Evolutionary conservation across 1,140 invertebrate species (phyloP), one percentile per base, ranked within the genome.

Genomic region (Goniozus legneri): DNA sequence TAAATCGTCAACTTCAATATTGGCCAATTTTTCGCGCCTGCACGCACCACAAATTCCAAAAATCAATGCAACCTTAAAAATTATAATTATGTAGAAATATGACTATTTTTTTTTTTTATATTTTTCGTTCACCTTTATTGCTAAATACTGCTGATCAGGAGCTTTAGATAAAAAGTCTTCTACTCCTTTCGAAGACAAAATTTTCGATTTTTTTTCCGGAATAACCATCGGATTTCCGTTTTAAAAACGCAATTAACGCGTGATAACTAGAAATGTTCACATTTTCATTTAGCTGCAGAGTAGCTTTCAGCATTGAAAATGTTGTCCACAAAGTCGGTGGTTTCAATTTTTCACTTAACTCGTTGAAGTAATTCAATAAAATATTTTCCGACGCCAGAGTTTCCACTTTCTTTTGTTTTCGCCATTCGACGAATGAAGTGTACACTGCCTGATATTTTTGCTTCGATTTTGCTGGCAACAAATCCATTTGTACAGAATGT

Each of bases 181-280:
- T 22, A 24, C 24, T 45, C 36, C 12, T 14, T 35, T 18, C 3
- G 31, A 20, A 19, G 32, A 14, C 27, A 21, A 18, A 13, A 37
- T 34, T 44, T 47, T 36, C 42, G n/a, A 34, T 39, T 34, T 21
- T 20, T 18, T 38, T 3, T 19, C 16, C 2, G 22, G 1, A n/a
- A 27, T 22, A 41, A 2, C 39, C 39, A 27, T 22, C 2, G 14
- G 2, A 4, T 27, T 41, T 12, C 8, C 27, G 22, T 30, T 31
- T 41, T 27, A 41, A 27, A 41, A 41, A 41, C 13, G 39, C 39
- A 27, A 13, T 41, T 22, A 41, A 19, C 22, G 14, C 27, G 2
- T 7, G 6, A 27, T 30, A 30, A 4, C 10, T 13, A 13, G 2
- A 2, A 13, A 41, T 41, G 22, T 41, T 16, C 4, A 41, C 27